These are phyloP conservation scores for Autographa pulchrina DNA, from an alignment of 2,888 invertebrate species.

Conservation along the genomic window DNA sequence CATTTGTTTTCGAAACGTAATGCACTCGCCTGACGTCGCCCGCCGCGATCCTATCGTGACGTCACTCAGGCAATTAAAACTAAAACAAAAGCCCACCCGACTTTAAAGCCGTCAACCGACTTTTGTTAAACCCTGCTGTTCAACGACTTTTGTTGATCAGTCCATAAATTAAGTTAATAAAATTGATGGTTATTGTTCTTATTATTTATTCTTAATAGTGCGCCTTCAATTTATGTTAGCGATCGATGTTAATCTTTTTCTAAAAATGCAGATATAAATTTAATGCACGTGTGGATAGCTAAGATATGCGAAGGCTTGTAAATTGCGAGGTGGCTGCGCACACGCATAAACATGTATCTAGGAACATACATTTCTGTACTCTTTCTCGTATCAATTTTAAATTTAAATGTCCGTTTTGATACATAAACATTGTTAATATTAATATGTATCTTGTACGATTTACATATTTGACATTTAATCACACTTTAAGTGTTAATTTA, in stretches of 20 bases:
- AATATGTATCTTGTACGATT: background rate
- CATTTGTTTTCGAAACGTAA: constrained; percentile 45
- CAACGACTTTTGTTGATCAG: constrained; percentile 11
- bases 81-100: constrained; percentile 18
- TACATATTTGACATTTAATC: constrained; percentile 4
- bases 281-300: constrained; percentile 39
- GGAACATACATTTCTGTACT: background rate
- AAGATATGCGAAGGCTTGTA: constrained; percentile 30
- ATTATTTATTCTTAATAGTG: constrained; percentile 22
- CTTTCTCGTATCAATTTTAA: background rate
- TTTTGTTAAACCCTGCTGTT: constrained; percentile 18
- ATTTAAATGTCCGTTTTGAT: background rate
- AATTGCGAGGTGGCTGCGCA: constrained; percentile 21
- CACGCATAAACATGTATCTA: background rate
- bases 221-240: constrained; percentile 30
- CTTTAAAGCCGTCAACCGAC: constrained; percentile 29
- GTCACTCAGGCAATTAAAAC: constrained; percentile 42
- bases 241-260: constrained; percentile 10
- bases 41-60: constrained; percentile 35
- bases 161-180: constrained; percentile 15
- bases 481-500: constrained; percentile 4
- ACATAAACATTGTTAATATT: constrained; percentile 1
- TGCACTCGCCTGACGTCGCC: constrained; percentile 15
- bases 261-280: constrained; percentile 24
- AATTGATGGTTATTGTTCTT: constrained; percentile 39